Evolutionary conservation across 2,113 vertebrate genomes (phyloP).

Genomic region (Opisthocomus hoazin): DNA sequence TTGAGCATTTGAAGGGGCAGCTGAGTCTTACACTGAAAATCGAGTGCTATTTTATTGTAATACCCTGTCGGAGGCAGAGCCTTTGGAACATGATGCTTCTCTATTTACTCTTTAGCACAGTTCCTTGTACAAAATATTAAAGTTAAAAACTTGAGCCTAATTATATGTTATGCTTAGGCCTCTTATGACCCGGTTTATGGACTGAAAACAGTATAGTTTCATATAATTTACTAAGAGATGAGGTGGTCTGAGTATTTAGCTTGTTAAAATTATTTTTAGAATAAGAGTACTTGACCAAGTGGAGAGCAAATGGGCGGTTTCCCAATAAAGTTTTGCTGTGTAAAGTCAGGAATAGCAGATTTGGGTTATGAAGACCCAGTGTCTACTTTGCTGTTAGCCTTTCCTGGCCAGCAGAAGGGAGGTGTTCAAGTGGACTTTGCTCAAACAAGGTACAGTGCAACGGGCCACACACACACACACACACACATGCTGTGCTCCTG

Average conservation of each 20-base stretch:
- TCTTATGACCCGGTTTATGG: background rate
- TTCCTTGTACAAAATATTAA: background rate
- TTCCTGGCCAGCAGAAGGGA: background rate
- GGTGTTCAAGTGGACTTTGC: rapidly evolving
- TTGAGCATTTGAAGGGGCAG: background rate
- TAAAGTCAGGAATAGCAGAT: background rate
- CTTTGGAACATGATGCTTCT: background rate
- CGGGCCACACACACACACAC: too few relatives aligned
- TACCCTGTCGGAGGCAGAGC: background rate
- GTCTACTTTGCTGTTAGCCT: background rate
- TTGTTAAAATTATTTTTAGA: background rate
- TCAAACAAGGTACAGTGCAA: background rate
- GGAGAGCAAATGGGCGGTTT: background rate
- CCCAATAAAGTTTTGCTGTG: background rate
- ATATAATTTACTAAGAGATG: background rate
- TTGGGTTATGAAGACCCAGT: background rate
- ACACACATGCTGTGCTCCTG: background rate
- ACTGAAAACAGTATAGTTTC: background rate
- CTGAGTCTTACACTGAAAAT: background rate
- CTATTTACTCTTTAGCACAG: background rate
- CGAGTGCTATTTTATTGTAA: background rate
- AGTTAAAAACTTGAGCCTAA: background rate
- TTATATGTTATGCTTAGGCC: background rate
- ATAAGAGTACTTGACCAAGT: background rate
- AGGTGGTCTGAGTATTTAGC: background rate